Evolutionary conservation across 2,113 vertebrate species (phyloP), one percentile per base, ranked within the genome.

Genomic region (Ailurus styani): DNA sequence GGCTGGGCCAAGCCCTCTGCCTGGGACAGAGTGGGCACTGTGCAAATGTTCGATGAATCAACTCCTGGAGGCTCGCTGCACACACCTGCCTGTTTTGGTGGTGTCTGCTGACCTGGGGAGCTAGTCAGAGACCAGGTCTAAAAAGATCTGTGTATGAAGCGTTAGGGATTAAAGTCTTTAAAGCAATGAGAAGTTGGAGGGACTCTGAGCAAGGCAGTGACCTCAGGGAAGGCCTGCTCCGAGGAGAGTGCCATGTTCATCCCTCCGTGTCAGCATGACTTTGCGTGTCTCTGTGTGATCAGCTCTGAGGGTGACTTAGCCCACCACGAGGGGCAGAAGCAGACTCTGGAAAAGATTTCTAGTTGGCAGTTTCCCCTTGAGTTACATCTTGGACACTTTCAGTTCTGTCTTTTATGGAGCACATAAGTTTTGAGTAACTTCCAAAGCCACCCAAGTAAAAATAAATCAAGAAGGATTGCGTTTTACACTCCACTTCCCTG

Each of bases 341-440:
- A 9, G 68, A 85, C 83, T 93, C 64, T 77, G 85, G 87, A 96
- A 97, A 97, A 82, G 78, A 78, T 77, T 93, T 95, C 87, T 60
- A 50, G 52, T 88, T 40, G 13, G 70, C 68, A 75, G 70, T 97
- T 92, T 96, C 96, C 96, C 82, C 94, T 93, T 95, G 87, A 97
- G 47, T 95, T 96, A 84, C 84, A 94, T 94, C 95, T 90, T 91
- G 29, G 20, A 79, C n/a, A 73, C 94, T 96, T 97, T 95, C 89
- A 87, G 78, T 97, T 98, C 93, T 98, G 91, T 95, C 95, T 97
- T 98, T 97, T 93, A 95, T 85, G 87, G 83, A 95, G 50, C 79
- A 96, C 79, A 57, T 90, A 96, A 96, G 93, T 94, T 97, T 85
- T 93, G 37, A 96, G 87, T 81, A 95, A 96, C 96, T 96, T 93